Percentiles rank a stretch among this genome's conserved stretches.
Evolutionary conservation across 2,888 invertebrate genomes (phyloP).

Genomic region (Erpobdella octoculata): DNA sequence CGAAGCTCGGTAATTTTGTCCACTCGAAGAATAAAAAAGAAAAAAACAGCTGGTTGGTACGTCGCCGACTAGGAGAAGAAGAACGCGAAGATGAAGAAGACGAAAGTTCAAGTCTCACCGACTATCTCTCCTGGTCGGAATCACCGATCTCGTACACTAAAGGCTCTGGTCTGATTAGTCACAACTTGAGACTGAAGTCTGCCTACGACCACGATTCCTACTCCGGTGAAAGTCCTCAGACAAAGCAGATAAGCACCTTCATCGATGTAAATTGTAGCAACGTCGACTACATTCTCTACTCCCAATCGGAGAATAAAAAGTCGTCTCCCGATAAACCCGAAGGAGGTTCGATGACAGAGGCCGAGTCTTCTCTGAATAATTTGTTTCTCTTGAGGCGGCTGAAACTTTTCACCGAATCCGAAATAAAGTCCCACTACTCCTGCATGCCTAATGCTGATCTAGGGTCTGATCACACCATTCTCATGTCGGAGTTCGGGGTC

Average conservation of each 20-base stretch:
- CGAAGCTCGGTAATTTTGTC: neutral
- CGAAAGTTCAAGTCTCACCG: neutral
- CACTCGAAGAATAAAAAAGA: too few relatives aligned
- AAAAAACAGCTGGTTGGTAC: too few relatives aligned
- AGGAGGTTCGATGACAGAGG: neutral
- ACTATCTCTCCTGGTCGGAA: neutral
- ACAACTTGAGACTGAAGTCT: conserved; percentile 64
- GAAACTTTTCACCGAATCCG: conserved; percentile 58
- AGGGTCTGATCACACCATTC: conserved; percentile 47
- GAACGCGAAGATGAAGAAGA: neutral
- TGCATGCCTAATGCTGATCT: conserved; percentile 63
- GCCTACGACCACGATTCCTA: conserved; percentile 59
- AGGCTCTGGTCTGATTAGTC: conserved; percentile 59
- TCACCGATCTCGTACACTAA: conserved; percentile 23
- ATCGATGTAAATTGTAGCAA: conserved; percentile 64
- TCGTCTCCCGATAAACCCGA: neutral
- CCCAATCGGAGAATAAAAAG: conserved; percentile 17
- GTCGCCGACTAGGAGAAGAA: neutral
- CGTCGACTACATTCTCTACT: conserved; percentile 84
- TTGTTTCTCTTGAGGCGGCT: conserved; percentile 61
- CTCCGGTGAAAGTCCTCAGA: conserved; percentile 43
- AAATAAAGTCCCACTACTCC: conserved; percentile 57
- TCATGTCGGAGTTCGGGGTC: conserved; percentile 42
- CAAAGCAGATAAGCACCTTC: conserved; percentile 65
- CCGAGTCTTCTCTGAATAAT: conserved; percentile 40